Conservation (phyloP, 2,888 invertebrate genomes). For the Blomia tropicalis region DNA sequence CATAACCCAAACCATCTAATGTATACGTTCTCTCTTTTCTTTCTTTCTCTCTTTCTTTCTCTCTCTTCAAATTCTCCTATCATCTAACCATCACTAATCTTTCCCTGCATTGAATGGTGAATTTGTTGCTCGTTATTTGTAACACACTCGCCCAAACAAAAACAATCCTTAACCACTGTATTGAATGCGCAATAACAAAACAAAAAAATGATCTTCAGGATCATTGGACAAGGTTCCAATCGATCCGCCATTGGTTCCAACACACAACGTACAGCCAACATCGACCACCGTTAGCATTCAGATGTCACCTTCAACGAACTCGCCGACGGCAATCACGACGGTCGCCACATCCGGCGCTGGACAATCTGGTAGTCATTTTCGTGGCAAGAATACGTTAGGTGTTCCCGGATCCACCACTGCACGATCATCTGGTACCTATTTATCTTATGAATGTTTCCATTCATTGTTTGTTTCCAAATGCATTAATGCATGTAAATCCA, state of each 20-base stretch:
- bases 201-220: background rate
- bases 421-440: slow-evolving; percentile 5
- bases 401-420: slow-evolving; percentile 1
- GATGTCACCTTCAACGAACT: background rate
- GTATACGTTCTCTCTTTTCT: background rate
- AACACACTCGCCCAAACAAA: no score
- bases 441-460: no score
- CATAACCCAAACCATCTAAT: background rate
- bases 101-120: no score
- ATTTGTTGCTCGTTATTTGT: no score
- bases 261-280: background rate
- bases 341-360: background rate
- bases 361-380: background rate
- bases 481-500: no score
- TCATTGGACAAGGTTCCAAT: background rate
- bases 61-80: background rate
- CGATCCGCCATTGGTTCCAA: background rate
- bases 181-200: no score
- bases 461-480: no score
- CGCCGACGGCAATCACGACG: background rate
- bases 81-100: background rate
- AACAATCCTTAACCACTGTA: no score
- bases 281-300: background rate
- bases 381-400: slow-evolving; percentile 8
- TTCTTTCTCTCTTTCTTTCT: background rate